Percentiles rank a stretch among this genome's conserved stretches.
Evolutionary conservation across 2,888 invertebrate species (phyloP).

Genomic region (Nyleta sp.): DNA sequence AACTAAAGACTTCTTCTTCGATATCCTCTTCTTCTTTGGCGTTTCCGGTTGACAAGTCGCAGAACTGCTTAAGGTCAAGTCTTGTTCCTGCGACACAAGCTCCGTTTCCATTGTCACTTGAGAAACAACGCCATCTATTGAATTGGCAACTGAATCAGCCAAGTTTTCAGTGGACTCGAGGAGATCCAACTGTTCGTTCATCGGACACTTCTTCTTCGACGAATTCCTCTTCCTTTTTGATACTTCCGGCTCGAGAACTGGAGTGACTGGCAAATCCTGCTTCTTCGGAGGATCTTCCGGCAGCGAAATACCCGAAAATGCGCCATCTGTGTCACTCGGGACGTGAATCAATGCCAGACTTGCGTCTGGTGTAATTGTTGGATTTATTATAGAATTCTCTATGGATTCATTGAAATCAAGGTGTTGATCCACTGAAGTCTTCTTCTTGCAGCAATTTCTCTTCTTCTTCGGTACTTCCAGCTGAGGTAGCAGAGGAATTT

Average conservation of each 20-base stretch:
- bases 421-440: slow-evolving; percentile 7
- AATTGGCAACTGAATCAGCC: neutral
- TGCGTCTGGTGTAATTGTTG: too few relatives aligned
- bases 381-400: too few relatives aligned
- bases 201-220: slow-evolving; percentile 65
- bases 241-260: neutral
- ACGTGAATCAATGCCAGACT: too few relatives aligned
- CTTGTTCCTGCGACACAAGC: neutral
- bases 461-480: slow-evolving; percentile 15
- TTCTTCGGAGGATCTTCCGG: slow-evolving; percentile 41
- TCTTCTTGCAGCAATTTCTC: slow-evolving; percentile 19
- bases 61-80: neutral
- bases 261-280: neutral
- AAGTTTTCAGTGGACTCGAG: slow-evolving; percentile 42
- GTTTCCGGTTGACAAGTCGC: neutral
- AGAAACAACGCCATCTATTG: too few relatives aligned
- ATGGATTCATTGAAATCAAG: neutral
- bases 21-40: neutral
- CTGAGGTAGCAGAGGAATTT: neutral
- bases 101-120: neutral
- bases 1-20: neutral
- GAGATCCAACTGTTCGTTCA: slow-evolving; percentile 65
- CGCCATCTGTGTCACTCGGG: too few relatives aligned
- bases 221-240: slow-evolving; percentile 42
- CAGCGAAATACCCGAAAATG: neutral